Base-by-base conservation (phyloP, 2,888 invertebrate species). In the Drosophila planitibia region DNA sequence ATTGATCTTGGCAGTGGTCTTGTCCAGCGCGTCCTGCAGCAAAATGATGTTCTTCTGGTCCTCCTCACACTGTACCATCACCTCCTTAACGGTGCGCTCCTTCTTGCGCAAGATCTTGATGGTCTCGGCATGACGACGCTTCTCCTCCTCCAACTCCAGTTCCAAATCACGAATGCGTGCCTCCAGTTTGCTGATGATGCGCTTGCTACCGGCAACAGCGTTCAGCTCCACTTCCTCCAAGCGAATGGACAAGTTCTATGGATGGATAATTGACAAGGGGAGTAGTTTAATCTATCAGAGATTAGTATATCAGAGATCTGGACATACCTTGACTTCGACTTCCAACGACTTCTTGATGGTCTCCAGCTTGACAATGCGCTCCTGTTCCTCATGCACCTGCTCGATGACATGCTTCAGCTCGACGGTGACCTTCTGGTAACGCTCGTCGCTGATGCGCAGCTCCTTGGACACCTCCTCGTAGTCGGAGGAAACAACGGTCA, bases 401-500 rank as follows among this genome's bases (percentile, higher is more conserved):
- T 99, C 98, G 68, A 98, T 97, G 91, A 98, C 97, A 94, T 98
- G 98, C 94, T 98, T 98, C 92, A 98, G 95, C 94, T 99, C 99
- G 93, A 96, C 96, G 95, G 97, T 95, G 83, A 98, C 97, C 93
- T 98, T 97, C 95, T 98, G 98, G 95, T 96, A 98, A 94, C 98
- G 97, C 94, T 99, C 99, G 93, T 99, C 99, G 92, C 96, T 96
- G 90, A 98, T 96, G 94, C 97, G 97, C 92, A 99, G 95, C 94
- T 99, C 98, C 94, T 98, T 98, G 94, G 97, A 97, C 93, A 99
- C 97, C 94, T 99, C 99, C 93, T 99, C 99, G 94, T 99, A 98
- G 94, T 99, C 99, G 89, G 97, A 96, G 86, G 98, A 97, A 90
- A 99, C 96, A 88, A 97, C 96, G 64, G 96, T 94, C 91, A 99